Conservation (phyloP, 2,797 vertebrate genomes). For the Coccyzus lansbergi region DNA sequence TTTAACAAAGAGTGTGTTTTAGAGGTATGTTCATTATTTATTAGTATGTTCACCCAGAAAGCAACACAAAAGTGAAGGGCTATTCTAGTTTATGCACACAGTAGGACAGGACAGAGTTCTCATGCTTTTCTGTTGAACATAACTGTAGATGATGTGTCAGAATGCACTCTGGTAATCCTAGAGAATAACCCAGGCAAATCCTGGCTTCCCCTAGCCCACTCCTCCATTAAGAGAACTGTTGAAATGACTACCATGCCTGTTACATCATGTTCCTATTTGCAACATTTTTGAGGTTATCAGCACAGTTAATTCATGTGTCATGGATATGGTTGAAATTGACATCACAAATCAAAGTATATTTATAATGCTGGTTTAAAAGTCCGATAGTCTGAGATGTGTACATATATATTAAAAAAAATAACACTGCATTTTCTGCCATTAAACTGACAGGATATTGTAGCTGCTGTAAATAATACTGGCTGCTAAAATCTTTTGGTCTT, state of each 20-base stretch:
- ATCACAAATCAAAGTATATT: conserved; percentile 6
- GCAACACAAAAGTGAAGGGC: background rate
- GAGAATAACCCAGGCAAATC: conserved; percentile 4
- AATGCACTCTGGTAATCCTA: background rate
- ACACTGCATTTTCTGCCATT: background rate
- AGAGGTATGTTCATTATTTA: background rate
- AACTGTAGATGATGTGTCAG: background rate
- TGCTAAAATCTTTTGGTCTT: conserved; percentile 42
- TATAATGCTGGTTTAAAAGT: background rate
- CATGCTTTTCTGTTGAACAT: background rate
- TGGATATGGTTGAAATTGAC: conserved; percentile 21
- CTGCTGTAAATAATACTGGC: conserved; percentile 46
- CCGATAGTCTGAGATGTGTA: background rate
- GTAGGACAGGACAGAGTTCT: background rate
- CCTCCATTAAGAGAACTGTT: background rate
- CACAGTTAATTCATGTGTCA: background rate
- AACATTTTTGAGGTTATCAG: conserved; percentile 7
- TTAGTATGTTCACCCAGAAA: background rate
- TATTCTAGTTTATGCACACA: background rate
- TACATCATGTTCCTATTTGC: background rate
- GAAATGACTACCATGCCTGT: background rate
- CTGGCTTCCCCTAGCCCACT: background rate
- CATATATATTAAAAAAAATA: background rate
- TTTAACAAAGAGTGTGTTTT: background rate
- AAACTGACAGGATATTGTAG: conserved; percentile 28